phyloP scores from a whole-genome alignment of 2,797 vertebrate species.

The Apodemus agrarius region DNA sequence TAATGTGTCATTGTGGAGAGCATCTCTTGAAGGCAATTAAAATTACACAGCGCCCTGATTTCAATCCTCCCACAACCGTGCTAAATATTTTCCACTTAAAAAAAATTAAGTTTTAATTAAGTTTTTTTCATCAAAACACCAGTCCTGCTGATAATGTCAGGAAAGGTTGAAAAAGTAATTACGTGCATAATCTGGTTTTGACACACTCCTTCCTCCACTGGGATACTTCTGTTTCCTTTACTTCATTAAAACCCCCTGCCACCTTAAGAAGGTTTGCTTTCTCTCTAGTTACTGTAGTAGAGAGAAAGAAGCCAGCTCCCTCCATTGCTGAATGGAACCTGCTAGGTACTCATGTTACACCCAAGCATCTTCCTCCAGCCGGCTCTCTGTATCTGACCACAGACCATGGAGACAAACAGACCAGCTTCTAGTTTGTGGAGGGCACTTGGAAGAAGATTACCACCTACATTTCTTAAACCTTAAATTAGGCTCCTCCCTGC shows the following conservation, averaged over 20 bases:
- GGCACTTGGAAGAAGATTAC: neutral
- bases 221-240: slow-evolving; percentile 75
- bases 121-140: slow-evolving; percentile 85
- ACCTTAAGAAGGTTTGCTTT: slow-evolving; percentile 66
- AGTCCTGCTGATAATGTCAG: slow-evolving; percentile 85
- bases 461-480: neutral
- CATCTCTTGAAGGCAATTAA: slow-evolving; percentile 83
- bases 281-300: slow-evolving; percentile 64
- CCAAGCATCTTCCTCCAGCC: neutral
- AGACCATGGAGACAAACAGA: neutral
- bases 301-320: slow-evolving; percentile 23
- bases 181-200: slow-evolving; percentile 85
- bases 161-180: slow-evolving; percentile 87
- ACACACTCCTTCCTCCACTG: slow-evolving; percentile 74
- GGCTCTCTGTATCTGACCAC: neutral
- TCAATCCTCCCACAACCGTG: slow-evolving; percentile 74
- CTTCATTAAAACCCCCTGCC: slow-evolving; percentile 80
- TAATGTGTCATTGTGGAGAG: slow-evolving; percentile 34
- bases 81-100: slow-evolving; percentile 78
- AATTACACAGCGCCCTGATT: slow-evolving; percentile 81
- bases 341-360: neutral
- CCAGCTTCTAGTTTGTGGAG: neutral
- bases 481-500: too few relatives aligned
- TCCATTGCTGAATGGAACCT: neutral
- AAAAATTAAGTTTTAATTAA: slow-evolving; percentile 87